A percentile compares a stretch with the other conserved stretches of the same genome.
Evolutionary conservation across 2,113 vertebrate genomes (phyloP).

Genomic region (Perognathus longimembris): DNA sequence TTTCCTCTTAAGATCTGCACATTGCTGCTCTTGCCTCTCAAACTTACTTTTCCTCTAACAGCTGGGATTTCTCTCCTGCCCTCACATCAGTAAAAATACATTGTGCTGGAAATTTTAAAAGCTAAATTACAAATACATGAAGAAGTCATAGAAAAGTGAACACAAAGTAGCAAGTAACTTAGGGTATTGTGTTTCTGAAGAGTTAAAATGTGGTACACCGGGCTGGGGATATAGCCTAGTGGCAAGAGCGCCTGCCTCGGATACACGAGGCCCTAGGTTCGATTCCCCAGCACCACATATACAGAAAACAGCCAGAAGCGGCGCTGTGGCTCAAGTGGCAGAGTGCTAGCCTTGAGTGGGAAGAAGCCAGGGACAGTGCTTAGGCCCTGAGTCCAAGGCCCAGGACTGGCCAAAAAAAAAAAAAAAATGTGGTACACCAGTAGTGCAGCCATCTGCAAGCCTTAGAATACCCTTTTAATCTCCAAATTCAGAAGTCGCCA

Average conservation of each 20-base stretch:
- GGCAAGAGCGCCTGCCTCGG: too few relatives aligned
- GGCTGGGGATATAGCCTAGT: too few relatives aligned
- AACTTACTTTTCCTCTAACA: not conserved
- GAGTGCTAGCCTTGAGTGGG: too few relatives aligned
- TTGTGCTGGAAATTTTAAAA: not conserved
- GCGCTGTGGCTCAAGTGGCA: too few relatives aligned
- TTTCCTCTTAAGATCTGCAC: not conserved
- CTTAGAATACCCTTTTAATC: not conserved
- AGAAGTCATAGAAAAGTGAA: not conserved
- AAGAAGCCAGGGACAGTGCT: too few relatives aligned
- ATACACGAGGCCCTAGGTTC: too few relatives aligned
- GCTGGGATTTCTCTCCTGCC: not conserved
- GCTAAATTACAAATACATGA: not conserved
- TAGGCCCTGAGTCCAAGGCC: too few relatives aligned
- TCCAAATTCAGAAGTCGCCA: not conserved
- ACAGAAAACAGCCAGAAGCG: too few relatives aligned
- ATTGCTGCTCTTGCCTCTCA: not conserved
- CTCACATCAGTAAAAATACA: slow-evolving; percentile 32
- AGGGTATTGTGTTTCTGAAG: not conserved
- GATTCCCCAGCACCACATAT: too few relatives aligned
- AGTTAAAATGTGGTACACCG: not conserved
- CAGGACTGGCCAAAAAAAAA: too few relatives aligned
- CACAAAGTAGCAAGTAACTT: not conserved
- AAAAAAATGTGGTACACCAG: too few relatives aligned
- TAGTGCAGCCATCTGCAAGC: not conserved